A percentile compares a stretch with the other conserved stretches of the same genome.
Evolutionary conservation across 2,888 invertebrate genomes (phyloP).

Genomic region (Drosophila rellima): DNA sequence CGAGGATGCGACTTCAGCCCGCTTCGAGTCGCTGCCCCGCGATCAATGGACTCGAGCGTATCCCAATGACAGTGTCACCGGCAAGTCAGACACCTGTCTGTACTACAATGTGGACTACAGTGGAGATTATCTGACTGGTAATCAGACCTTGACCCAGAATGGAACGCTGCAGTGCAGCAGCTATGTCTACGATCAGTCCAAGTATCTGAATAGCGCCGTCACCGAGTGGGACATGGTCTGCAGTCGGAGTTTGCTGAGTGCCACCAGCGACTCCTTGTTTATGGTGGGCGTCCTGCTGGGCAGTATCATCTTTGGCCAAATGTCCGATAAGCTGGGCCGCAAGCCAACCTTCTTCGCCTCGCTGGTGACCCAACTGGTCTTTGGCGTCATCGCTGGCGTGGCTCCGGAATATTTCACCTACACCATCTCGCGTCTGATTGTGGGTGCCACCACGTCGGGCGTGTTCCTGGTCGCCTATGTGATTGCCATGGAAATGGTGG

Average conservation of each 20-base stretch:
- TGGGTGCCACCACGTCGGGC: constrained; percentile 92
- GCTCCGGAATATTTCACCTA: constrained; percentile 90
- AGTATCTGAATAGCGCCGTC: constrained; percentile 88
- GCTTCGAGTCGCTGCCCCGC: constrained; percentile 83
- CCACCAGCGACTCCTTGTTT: constrained; percentile 88
- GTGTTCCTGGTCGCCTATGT: constrained; percentile 92
- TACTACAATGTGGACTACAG: constrained; percentile 86
- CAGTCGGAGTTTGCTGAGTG: constrained; percentile 88
- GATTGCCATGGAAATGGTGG: constrained; percentile 92
- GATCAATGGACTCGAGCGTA: constrained; percentile 86
- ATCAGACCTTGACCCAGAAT: constrained; percentile 59
- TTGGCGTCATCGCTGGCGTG: constrained; percentile 89
- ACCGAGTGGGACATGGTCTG: constrained; percentile 91
- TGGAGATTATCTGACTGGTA: constrained; percentile 75
- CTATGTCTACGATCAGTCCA: constrained; percentile 88
- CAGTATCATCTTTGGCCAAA: constrained; percentile 90
- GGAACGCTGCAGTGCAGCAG: constrained; percentile 86
- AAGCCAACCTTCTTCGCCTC: constrained; percentile 91
- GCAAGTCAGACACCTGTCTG: constrained; percentile 87
- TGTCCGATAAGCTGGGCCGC: constrained; percentile 91
- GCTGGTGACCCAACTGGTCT: constrained; percentile 89
- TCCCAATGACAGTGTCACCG: constrained; percentile 87
- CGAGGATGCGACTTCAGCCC: constrained; percentile 86
- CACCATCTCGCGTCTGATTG: constrained; percentile 89
- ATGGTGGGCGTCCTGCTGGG: constrained; percentile 91